Evolutionary conservation across 1,140 invertebrate species (phyloP).

Genomic region (Chrysopa pallens): DNA sequence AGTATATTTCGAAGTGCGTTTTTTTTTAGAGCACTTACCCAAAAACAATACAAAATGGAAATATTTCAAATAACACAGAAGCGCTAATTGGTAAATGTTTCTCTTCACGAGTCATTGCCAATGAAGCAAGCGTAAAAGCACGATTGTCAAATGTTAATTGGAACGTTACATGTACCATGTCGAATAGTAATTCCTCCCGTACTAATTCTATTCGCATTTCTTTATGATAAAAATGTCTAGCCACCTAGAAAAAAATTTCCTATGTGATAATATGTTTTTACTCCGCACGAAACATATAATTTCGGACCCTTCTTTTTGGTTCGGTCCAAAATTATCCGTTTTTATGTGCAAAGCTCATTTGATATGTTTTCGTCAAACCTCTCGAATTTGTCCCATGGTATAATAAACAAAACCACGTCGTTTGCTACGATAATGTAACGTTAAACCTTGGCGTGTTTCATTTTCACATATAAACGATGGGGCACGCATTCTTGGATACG

Average conservation of each 20-base stretch:
- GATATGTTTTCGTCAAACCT: constrained; percentile 26
- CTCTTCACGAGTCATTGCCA: constrained; percentile 68
- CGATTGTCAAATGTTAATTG: constrained; percentile 87
- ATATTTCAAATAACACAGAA: constrained; percentile 86
- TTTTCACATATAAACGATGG: constrained; percentile 95
- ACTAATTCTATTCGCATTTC: constrained; percentile 82
- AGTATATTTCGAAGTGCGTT: background rate
- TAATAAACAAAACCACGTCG: constrained; percentile 86
- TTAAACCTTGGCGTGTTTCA: constrained; percentile 77
- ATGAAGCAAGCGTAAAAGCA: constrained; percentile 60
- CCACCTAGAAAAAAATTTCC: constrained; percentile 38
- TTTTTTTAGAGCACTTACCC: constrained; percentile 34
- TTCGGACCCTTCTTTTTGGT: no score
- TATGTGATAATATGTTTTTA: no score
- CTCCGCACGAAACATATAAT: no score
- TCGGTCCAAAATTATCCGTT: no score
- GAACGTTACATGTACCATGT: constrained; percentile 87
- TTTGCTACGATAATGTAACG: constrained; percentile 85
- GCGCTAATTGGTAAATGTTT: constrained; percentile 74
- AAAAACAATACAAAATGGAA: constrained; percentile 94
- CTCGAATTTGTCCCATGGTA: constrained; percentile 89
- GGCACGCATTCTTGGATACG: constrained; percentile 80
- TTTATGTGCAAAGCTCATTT: background rate
- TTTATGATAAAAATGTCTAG: constrained; percentile 80
- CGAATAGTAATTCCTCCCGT: constrained; percentile 65